Base-by-base conservation (phyloP, 2,888 invertebrate genomes). In the Entomobrya multifasciata region DNA sequence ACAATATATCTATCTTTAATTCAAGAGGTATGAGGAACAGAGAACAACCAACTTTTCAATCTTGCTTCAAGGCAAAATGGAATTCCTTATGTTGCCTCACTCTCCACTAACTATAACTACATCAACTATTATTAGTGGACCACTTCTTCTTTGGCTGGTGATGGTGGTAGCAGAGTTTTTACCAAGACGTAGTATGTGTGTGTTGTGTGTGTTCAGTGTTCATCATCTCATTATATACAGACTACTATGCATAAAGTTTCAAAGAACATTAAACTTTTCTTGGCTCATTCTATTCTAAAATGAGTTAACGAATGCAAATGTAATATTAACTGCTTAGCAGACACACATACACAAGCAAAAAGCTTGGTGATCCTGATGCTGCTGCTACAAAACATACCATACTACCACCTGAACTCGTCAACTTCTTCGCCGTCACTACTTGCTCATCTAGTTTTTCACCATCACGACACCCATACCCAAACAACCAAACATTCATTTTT, bases 1-100 rank as follows among this genome's bases (percentile, higher is more conserved):
- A 84, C 84, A 84, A 84, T 84, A 84, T 84, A 84, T 84, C 84
- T 84, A 84, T 84, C 84, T 84, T 84, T 84, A 84, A 84, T 84
- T 84, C 84, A 84, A 74, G 57, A 84, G 62, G 62, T 65, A 84
- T 67, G 67, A n/a, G n/a, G n/a, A n/a, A n/a, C n/a, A n/a, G n/a
- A n/a, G n/a, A 67, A 44, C 44, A 41, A 67, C 44, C 65, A 84
- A 84, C 84, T 84, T n/a, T 84, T 84, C 84, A 84, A 84, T 84
- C 84, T 84, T 84, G 84, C 84, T 84, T 67, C 77, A 65, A 84
- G 84, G 84, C 84, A 84, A 84, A 76, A 84, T 84, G 77, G 84
- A 84, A 84, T 84, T 67, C 77, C 84, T 77, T 84, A 84, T 84
- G 84, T 55, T 83, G 62, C 81, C 49, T 79, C n/a, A n/a, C n/a